Conservation (phyloP, 1,140 invertebrate genomes). For the Copidosoma floridanum region DNA sequence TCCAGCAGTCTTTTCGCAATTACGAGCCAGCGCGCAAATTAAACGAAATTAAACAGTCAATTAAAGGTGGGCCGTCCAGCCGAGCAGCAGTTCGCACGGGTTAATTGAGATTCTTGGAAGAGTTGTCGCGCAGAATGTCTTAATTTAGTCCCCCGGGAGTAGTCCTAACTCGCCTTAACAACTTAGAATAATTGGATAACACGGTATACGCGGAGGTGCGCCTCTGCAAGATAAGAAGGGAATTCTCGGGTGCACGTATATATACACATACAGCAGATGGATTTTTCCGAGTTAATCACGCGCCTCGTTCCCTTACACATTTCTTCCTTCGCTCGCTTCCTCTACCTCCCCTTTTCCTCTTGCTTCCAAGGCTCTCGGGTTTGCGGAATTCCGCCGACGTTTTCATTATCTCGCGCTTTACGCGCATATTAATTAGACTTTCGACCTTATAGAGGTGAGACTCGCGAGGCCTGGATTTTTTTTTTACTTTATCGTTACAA, state of each 20-base stretch:
- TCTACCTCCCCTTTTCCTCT: not conserved
- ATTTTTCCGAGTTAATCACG: slow-evolving; percentile 17
- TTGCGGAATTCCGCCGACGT: not conserved
- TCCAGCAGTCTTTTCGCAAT: slow-evolving; percentile 40
- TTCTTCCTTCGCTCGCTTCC: not conserved
- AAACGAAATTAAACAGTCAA: slow-evolving; percentile 59
- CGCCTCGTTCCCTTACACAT: not conserved
- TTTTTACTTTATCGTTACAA: too few species aligned
- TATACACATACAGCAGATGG: not conserved
- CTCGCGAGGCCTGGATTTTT: too few species aligned
- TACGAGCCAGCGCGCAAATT: slow-evolving; percentile 53
- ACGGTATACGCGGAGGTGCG: slow-evolving; percentile 27
- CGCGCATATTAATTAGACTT: slow-evolving; percentile 19
- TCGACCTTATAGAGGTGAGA: too few species aligned
- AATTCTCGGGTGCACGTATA: not conserved
- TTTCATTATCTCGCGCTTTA: slow-evolving; percentile 2
- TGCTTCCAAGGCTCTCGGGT: not conserved
- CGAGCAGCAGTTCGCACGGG: slow-evolving; percentile 27
- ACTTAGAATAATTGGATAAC: slow-evolving; percentile 59
- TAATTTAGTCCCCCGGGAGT: slow-evolving; percentile 59
- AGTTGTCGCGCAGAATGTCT: slow-evolving; percentile 59
- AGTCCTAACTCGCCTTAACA: slow-evolving; percentile 58
- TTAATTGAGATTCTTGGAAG: slow-evolving; percentile 60
- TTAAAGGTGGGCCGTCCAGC: slow-evolving; percentile 43
- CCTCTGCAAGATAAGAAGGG: slow-evolving; percentile 3